Evolutionary conservation across 2,888 invertebrate species (phyloP), one percentile per base, ranked within the genome.

Genomic region (Eristalinus aeneus): DNA sequence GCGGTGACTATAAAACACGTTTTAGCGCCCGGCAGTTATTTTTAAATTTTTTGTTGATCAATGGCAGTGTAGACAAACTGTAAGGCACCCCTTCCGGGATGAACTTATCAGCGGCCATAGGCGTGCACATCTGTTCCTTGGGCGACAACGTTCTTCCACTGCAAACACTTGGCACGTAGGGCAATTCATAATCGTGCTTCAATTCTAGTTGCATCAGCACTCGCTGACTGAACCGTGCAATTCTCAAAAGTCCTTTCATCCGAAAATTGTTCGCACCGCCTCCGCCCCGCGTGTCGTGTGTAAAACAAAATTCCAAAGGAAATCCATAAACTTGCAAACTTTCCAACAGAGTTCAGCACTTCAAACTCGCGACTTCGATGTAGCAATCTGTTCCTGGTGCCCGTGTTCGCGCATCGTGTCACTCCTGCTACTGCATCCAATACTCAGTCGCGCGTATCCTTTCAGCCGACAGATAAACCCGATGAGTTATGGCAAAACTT

Each of bases 401-500:
- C 32, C 32, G 8, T 5, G 46, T 16, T 46, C 32, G 36, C 61
- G 61, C 60, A 34, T 54, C 60, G 39, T 32, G 54, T n/a, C 32
- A 39, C 11, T 60, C 64, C n/a, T 22, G 36, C 64, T 36, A 31
- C 39, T 46, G 75, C 76, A 81, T 86, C 74, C 82, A 82, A 86
- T 82, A 74, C 46, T 81, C 69, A 81, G 73, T 74, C 60, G 27
- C 27, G 60, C 69, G 65, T 64, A 74, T 78, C 81, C 77, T 36
- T 36, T 71, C 77, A 78, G 63, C 64, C 69, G 82, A 77, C 76
- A 78, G 72, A 86, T 82, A 74, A 72, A 78, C 67, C 23, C 82
- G 71, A 82, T 86, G 82, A 86, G 71, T 82, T 86, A 86, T 86
- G 82, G 82, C 36, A 46, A 86, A 86, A 86, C 82, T 86, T 86